Base-by-base conservation (phyloP, 2,888 invertebrate genomes). In the Pterobdella sp. region DNA sequence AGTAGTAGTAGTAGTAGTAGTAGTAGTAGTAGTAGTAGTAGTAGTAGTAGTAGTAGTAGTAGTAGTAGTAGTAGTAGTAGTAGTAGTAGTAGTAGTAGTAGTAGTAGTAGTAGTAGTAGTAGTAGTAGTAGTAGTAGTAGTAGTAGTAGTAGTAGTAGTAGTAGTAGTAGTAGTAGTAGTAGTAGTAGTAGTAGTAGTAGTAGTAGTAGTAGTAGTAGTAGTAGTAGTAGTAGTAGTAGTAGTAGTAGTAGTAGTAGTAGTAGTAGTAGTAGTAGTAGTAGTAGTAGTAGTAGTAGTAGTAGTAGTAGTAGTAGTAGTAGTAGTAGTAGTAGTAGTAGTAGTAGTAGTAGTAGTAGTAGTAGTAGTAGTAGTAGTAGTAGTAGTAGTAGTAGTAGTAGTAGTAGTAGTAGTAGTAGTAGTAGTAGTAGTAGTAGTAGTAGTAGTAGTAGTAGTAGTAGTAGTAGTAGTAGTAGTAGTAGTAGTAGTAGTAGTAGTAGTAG, bases 161-260 rank as follows among this genome's bases (percentile, higher is more conserved):
- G 60, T 56, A 56, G 60, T 56, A 56, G 60, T 56, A 56, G 60
- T 56, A 56, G 60, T 56, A 56, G 60, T 56, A 56, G 60, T 56
- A 26, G 60, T 56, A 56, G 60, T 56, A 56, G 60, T 56, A 56
- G 60, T 56, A 56, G 60, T 56, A 56, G 7, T 22, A 18, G 42
- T 42, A n/a, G 32, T 67, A 67, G 72, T 72, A 72, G 72, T 72
- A 72, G 72, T 72, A 72, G 72, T 72, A 72, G 72, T 72, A 72
- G 72, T 72, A 72, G 72, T 72, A 72, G 72, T 72, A 72, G 72
- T 72, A 72, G 72, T 72, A 72, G 72, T 72, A 72, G 72, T 72
- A 72, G 72, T 72, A 72, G 72, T 72, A 72, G 72, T 72, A 72
- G 72, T 72, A 72, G 72, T 72, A 72, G 72, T 72, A 72, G 72